These are phyloP conservation scores for Sinocyclocheilus anophthalmus DNA, from an alignment of 2,113 vertebrate genomes.

Conservation along the genomic window DNA sequence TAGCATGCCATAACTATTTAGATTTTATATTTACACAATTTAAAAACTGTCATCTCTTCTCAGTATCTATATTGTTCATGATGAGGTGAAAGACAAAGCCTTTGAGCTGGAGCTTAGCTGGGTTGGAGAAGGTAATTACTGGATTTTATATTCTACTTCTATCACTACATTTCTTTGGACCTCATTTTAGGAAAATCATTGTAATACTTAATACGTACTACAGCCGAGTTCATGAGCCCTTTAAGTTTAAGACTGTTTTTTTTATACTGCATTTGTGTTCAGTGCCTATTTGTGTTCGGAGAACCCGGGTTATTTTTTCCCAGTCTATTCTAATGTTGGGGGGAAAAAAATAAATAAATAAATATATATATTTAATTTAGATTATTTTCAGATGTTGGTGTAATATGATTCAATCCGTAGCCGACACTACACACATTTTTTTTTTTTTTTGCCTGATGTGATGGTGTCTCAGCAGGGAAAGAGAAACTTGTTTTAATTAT, in stretches of 20 bases:
- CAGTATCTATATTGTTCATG: slow-evolving; percentile 99
- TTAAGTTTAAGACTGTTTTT: background rate
- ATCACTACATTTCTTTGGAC: too few relatives aligned
- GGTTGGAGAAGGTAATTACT: slow-evolving; percentile 89
- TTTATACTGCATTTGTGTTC: background rate
- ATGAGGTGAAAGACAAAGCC: slow-evolving; percentile 99
- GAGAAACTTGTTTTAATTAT: too few relatives aligned
- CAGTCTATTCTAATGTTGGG: too few relatives aligned
- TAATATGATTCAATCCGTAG: too few relatives aligned
- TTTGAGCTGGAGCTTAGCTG: slow-evolving; percentile 98
- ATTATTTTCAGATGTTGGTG: too few relatives aligned
- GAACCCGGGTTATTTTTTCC: too few relatives aligned
- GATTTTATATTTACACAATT: background rate
- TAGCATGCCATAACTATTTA: background rate
- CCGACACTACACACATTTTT: too few relatives aligned
- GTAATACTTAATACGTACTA: background rate
- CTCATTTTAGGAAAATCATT: background rate
- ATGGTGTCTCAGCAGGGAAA: too few relatives aligned
- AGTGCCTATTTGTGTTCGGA: background rate
- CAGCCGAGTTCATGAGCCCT: background rate
- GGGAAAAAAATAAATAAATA: too few relatives aligned
- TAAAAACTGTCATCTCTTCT: slow-evolving; percentile 34
- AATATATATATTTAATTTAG: too few relatives aligned
- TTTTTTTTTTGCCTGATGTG: too few relatives aligned
- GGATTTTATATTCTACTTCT: background rate